Percentiles rank a stretch among this genome's conserved stretches.
These are phyloP conservation scores for Ageneiosus marmoratus DNA, from an alignment of 2,113 vertebrate genomes.

Conservation along the genomic window DNA sequence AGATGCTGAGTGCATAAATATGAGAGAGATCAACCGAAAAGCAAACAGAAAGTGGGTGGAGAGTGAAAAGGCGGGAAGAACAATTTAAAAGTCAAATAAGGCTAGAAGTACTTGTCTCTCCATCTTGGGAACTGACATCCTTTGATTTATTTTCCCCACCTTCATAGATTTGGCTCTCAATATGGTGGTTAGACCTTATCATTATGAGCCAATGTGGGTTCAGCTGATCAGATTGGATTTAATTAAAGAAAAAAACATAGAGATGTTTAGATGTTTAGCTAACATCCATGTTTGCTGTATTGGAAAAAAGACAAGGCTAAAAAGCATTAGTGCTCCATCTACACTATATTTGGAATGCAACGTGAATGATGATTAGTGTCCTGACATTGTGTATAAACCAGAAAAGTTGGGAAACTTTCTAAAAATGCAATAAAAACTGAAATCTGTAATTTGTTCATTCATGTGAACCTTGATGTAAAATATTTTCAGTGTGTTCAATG, in stretches of 20 bases:
- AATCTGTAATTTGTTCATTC: too few relatives aligned
- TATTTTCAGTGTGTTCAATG: too few relatives aligned
- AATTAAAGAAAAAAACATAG: too few relatives aligned
- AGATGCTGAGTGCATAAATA: neutral
- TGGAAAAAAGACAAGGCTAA: neutral
- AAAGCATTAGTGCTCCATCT: neutral
- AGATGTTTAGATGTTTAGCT: too few relatives aligned
- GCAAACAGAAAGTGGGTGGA: neutral
- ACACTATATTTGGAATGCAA: neutral
- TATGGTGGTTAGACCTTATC: neutral
- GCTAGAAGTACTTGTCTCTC: neutral
- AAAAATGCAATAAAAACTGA: too few relatives aligned
- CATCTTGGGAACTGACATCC: neutral
- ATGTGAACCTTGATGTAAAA: too few relatives aligned
- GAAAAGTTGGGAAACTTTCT: too few relatives aligned
- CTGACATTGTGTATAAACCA: too few relatives aligned
- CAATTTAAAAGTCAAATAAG: constrained; percentile 30
- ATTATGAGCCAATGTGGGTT: neutral
- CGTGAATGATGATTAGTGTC: neutral
- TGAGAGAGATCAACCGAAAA: neutral
- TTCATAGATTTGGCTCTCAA: too few relatives aligned
- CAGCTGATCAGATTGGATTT: neutral
- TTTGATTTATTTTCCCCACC: neutral
- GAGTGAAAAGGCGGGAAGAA: neutral
- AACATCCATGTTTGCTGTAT: neutral